phyloP scores from a whole-genome alignment of 2,797 vertebrate genomes.

The Crypturellus tataupa region DNA sequence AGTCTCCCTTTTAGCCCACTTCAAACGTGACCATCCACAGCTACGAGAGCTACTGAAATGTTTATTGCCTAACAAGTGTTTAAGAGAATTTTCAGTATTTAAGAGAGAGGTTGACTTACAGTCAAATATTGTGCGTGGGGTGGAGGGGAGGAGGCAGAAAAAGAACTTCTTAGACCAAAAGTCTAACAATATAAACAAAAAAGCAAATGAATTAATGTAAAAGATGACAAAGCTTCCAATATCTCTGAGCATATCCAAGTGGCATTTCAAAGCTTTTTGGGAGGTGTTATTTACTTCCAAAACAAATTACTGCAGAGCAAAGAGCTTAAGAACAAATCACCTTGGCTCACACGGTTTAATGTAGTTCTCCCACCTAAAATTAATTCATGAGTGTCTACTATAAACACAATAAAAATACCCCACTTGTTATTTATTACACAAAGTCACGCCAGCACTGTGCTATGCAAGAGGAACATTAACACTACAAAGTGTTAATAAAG shows the following conservation, averaged over 20 bases:
- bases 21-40: background rate
- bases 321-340: background rate
- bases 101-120: background rate
- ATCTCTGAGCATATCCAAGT: background rate
- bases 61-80: background rate
- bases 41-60: background rate
- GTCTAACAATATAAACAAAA: background rate
- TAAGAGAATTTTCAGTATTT: background rate
- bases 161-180: background rate
- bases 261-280: background rate
- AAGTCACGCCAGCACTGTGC: background rate
- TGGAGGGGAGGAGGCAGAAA: background rate
- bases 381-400: background rate
- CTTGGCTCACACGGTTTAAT: background rate
- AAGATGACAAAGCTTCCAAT: background rate
- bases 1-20: background rate
- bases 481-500: background rate
- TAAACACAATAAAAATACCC: background rate
- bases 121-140: background rate
- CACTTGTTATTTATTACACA: background rate
- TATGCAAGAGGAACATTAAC: background rate
- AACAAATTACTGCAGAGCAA: background rate
- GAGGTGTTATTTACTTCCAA: constrained; percentile 12
- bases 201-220: background rate
- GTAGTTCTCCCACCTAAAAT: constrained; percentile 1